Conservation (phyloP, 2,797 vertebrate genomes). For the Crocodylus rhombifer region DNA sequence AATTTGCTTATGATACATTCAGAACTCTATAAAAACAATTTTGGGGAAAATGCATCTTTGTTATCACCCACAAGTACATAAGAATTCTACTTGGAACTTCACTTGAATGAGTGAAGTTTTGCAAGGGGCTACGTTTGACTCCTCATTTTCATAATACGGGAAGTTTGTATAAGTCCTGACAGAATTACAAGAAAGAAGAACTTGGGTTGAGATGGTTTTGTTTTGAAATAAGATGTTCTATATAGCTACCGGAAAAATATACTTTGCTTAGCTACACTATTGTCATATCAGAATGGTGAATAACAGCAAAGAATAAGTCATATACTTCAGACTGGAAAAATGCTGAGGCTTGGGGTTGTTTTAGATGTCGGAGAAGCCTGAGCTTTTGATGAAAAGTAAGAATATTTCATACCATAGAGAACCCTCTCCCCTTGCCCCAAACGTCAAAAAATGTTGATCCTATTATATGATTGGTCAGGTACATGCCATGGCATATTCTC, state of each 20-base stretch:
- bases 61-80: not conserved
- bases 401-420: not conserved
- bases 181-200: not conserved
- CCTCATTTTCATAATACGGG: not conserved
- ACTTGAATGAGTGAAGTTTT: not conserved
- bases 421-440: not conserved
- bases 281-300: constrained; percentile 17
- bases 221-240: not conserved
- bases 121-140: not conserved
- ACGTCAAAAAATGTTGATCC: constrained; percentile 44
- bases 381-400: constrained; percentile 24
- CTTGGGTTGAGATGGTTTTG: not conserved
- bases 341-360: constrained; percentile 9
- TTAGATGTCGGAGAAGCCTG: constrained; percentile 36
- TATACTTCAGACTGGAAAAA: not conserved
- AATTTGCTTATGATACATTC: not conserved
- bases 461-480: constrained; percentile 56
- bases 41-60: not conserved
- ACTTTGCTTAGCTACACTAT: not conserved
- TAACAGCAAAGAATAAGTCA: not conserved
- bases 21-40: not conserved
- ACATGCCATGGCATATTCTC: not conserved
- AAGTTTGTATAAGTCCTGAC: not conserved
- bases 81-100: not conserved
- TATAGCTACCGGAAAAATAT: not conserved